Evolutionary conservation across 2,888 invertebrate genomes (phyloP), one percentile per base, ranked within the genome.

Genomic region (Nomada lathburiana): DNA sequence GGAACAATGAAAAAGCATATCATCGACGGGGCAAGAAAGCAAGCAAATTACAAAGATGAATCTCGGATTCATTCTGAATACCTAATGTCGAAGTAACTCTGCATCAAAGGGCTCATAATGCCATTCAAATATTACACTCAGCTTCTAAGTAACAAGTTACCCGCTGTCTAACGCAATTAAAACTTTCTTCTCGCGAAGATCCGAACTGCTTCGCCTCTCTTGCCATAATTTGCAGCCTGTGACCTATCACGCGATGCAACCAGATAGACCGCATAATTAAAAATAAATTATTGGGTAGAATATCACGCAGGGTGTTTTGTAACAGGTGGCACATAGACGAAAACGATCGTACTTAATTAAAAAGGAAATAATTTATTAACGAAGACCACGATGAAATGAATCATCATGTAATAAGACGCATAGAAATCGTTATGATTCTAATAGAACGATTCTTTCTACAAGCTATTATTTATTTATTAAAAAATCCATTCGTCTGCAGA

Each of bases 111-210:
- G 80, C 74, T 73, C 72, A 84, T 90, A 91, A 91, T 91, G 91
- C 86, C 90, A 90, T 91, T 91, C 85, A 89, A 91, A 90, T 91
- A 86, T 86, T 82, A 86, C 71, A 79, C 80, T 80, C 73, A 86
- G 88, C 89, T 90, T 89, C 88, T 85, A 84, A 91, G 91, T 91
- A 88, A 86, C 84, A 91, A 91, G 91, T 91, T 91, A 80, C 83
- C 83, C 80, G 62, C 82, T 84, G 80, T 86, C 86, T 89, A 91
- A 91, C 80, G 79, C 82, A 88, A 90, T 91, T 88, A 88, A 82
- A 86, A 88, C 79, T 89, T 88, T 75, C 83, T 76, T 73, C 76
- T 62, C 70, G 36, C 76, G 65, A 79, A 80, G 75, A 83, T 83
- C 71, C 60, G 59, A 59, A 69, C 65, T 73, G 73, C 82, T 82